Conservation (phyloP, 2,113 vertebrate genomes). For the Pleuronectes platessa region DNA sequence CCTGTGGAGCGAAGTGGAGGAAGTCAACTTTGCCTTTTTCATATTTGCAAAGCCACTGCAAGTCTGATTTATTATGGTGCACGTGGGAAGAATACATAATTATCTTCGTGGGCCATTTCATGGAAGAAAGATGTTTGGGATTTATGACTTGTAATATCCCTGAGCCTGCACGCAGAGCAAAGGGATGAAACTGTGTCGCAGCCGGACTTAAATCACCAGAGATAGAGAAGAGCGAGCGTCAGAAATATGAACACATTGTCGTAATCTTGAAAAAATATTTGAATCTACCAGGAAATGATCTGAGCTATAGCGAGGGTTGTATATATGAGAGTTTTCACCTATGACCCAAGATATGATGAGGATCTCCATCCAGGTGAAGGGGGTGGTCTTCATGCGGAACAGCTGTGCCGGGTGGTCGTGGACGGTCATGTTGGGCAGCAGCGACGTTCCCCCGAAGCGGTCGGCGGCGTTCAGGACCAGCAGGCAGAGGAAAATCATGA, state of each 20-base stretch:
- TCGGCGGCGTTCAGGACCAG: conserved; percentile 96
- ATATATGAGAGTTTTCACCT: conserved; percentile 81
- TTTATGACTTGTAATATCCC: conserved; percentile 23
- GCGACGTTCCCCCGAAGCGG: conserved; percentile 91
- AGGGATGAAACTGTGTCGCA: conserved; percentile 13
- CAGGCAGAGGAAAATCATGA: conserved; percentile 93
- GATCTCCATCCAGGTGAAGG: conserved; percentile 97
- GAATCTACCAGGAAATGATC: neutral
- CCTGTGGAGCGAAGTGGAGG: neutral
- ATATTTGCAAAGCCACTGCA: conserved; percentile 10
- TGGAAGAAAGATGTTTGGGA: conserved; percentile 27
- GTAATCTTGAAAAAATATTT: neutral
- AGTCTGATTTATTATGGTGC: conserved; percentile 30
- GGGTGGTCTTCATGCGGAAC: conserved; percentile 96
- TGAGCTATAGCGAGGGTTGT: neutral
- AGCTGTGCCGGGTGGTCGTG: conserved; percentile 91
- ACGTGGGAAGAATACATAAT: conserved; percentile 11
- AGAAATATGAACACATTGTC: neutral
- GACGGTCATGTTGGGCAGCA: conserved; percentile 92
- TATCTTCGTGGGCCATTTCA: conserved; percentile 8
- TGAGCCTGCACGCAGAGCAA: conserved; percentile 15
- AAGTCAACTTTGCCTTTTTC: conserved; percentile 22
- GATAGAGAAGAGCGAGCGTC: neutral
- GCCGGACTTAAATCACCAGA: conserved; percentile 13
- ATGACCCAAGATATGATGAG: conserved; percentile 97